Percentiles rank a stretch among this genome's conserved stretches.
Conservation (phyloP, 1,140 invertebrate genomes). For the Drosophila bocki region DNA sequence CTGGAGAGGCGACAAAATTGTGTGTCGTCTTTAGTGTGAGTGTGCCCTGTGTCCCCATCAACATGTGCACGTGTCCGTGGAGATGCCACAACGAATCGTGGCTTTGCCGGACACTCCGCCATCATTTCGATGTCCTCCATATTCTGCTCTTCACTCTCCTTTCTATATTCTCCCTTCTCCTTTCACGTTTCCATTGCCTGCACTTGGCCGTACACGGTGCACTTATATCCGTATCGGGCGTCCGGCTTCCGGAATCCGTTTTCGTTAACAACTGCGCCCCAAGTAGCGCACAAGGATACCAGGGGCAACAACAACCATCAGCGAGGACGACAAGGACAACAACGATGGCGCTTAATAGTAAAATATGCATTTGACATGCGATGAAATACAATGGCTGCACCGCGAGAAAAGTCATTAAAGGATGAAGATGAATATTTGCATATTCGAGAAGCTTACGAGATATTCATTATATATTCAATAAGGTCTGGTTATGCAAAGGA, state of each 20-base stretch:
- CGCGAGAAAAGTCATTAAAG: conserved; percentile 8
- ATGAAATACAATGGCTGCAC: conserved; percentile 59
- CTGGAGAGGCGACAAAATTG: conserved; percentile 49
- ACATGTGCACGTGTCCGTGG: conserved; percentile 48
- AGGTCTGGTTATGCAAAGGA: background rate
- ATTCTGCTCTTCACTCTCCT: background rate
- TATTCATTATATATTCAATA: background rate
- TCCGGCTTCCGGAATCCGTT: conserved; percentile 56
- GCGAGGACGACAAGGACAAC: conserved; percentile 30
- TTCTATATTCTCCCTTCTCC: background rate
- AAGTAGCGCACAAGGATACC: conserved; percentile 39
- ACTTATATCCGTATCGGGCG: conserved; percentile 54
- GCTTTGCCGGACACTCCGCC: conserved; percentile 21
- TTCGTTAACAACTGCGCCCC: conserved; percentile 59
- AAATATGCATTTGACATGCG: conserved; percentile 81
- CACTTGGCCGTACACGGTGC: conserved; percentile 18
- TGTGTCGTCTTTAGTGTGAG: conserved; percentile 19
- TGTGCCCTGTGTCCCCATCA: conserved; percentile 40
- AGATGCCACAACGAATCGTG: conserved; percentile 49
- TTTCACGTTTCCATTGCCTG: background rate
- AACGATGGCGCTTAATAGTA: conserved; percentile 47
- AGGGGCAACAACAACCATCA: conserved; percentile 6
- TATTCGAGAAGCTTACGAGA: background rate
- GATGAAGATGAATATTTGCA: conserved; percentile 9
- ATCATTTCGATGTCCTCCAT: conserved; percentile 26